Evolutionary conservation across 2,113 vertebrate species (phyloP).

Genomic region (Felis catus): DNA sequence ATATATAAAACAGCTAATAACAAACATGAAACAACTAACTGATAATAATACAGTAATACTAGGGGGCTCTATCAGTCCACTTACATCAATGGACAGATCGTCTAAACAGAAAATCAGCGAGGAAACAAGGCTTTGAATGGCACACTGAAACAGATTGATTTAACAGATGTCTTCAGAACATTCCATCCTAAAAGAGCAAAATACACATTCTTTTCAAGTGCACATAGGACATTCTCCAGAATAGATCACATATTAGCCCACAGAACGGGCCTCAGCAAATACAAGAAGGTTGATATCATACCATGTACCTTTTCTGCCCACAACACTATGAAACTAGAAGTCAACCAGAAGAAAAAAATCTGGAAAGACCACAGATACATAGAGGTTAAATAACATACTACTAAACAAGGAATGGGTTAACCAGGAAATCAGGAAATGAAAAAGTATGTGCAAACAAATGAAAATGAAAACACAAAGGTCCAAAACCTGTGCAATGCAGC

Average conservation of each 20-base stretch:
- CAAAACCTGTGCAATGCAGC: neutral
- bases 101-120: neutral
- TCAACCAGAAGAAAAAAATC: neutral
- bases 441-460: neutral
- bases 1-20: neutral
- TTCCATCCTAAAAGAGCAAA: neutral
- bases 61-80: neutral
- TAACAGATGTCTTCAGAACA: neutral
- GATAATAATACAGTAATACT: neutral
- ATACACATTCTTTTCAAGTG: neutral
- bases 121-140: neutral
- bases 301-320: neutral
- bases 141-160: neutral
- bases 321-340: neutral
- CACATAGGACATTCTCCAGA: neutral
- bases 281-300: neutral
- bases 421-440: neutral
- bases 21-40: neutral
- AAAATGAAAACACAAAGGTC: neutral
- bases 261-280: neutral
- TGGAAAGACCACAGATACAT: neutral
- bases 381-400: neutral
- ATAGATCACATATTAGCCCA: neutral
- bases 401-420: neutral
- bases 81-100: neutral